phyloP scores from a whole-genome alignment of 2,888 invertebrate genomes.

The Orgyia antiqua region DNA sequence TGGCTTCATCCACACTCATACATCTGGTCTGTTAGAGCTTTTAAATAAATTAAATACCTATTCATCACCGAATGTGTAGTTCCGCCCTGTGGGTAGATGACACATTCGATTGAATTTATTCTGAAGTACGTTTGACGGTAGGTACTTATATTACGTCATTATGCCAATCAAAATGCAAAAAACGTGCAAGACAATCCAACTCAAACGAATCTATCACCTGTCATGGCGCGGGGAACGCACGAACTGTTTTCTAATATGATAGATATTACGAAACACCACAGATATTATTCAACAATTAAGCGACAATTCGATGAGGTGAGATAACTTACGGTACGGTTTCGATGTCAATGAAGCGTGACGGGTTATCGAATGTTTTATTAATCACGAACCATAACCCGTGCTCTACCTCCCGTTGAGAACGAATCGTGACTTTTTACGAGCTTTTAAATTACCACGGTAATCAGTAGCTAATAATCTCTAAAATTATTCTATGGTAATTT shows the following conservation, averaged over 20 bases:
- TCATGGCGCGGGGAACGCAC: conserved; percentile 28
- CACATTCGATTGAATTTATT: conserved; percentile 12
- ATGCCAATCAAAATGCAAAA: conserved; percentile 31
- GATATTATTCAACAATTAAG: conserved; percentile 55
- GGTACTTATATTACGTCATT: conserved; percentile 31
- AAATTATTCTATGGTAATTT: no score
- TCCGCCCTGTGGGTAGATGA: conserved; percentile 8
- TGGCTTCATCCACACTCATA: no score
- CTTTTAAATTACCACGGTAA: no score
- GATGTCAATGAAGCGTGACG: conserved; percentile 35
- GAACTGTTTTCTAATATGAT: conserved; percentile 33
- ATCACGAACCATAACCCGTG: no score
- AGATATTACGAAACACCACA: conserved; percentile 37
- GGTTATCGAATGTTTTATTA: no score
- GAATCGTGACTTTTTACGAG: no score
- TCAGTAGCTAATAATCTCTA: no score
- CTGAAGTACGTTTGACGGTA: conserved; percentile 12
- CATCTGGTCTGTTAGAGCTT: no score
- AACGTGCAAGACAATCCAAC: conserved; percentile 29
- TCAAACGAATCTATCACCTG: conserved; percentile 36
- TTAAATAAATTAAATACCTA: no score
- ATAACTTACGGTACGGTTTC: conserved; percentile 31
- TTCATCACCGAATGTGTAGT: not conserved
- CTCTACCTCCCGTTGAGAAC: no score
- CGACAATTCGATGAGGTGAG: conserved; percentile 42